Evolutionary conservation across 2,797 vertebrate species (phyloP), one percentile per base, ranked within the genome.

Genomic region (Xiphorhynchus erythropygius): DNA sequence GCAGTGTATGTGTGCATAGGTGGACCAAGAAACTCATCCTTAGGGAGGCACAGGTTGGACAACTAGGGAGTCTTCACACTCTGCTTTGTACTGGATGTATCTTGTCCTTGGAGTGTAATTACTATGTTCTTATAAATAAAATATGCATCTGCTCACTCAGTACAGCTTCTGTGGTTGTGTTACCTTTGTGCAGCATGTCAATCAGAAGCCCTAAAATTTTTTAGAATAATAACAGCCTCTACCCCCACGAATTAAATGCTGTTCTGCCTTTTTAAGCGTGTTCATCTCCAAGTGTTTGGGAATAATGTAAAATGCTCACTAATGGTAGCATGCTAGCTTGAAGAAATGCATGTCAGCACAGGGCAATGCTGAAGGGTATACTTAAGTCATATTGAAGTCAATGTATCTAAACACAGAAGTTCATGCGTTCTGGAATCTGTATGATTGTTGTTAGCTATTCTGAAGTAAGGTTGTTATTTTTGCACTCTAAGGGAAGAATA

Each of bases 141-240:
- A 82, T 0, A 0, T 30, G 6, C 46, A 37, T 53, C n/a, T 89
- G 18, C 39, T 73, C 0, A 0, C 56, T 92, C 21, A 39, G 18
- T 52, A 28, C 22, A 59, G 39, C 63, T 63, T 59, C 39, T 23
- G 5, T 22, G 42, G 8, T 35, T 80, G 42, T 35, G 28, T 79
- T 89, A 74, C 71, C 44, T 64, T 68, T 73, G 56, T 78, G 35
- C 42, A 27, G n/a, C 13, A 2, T 49, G 17, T 57, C 77, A 59
- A 30, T 65, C 30, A 24, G 12, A 60, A 92, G 30, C 41, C 17
- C 11, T 55, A 13, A 30, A 27, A 1, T 15, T 63, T 89, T 69
- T 46, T 23, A 18, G 41, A 59, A n/a, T 44, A 69, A 16, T 30
- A 60, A 18, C 4, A 19, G 10, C 9, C 33, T 80, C 32, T 42